Conservation (phyloP, 2,797 vertebrate genomes). For the Sebastes steindachneri region DNA sequence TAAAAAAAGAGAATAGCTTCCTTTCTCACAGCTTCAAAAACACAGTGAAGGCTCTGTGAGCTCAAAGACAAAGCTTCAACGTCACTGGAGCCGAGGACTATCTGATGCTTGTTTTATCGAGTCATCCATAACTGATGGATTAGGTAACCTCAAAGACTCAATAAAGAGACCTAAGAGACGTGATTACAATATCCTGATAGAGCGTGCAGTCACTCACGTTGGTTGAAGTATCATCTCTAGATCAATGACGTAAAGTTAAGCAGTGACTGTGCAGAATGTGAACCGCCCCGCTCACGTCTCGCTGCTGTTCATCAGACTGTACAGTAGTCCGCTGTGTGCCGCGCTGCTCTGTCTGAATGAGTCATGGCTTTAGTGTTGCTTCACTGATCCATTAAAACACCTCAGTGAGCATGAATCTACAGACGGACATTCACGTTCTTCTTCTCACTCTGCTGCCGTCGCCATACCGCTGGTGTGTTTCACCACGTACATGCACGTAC, state of each 20-base stretch:
- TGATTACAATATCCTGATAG: conserved; percentile 21
- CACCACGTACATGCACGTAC: neutral
- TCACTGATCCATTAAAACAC: conserved; percentile 58
- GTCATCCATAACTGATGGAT: conserved; percentile 53
- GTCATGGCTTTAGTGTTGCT: conserved; percentile 38
- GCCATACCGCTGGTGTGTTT: neutral
- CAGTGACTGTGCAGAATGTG: conserved; percentile 17
- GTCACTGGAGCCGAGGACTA: conserved; percentile 3
- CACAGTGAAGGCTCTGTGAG: conserved; percentile 40
- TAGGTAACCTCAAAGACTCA: conserved; percentile 19
- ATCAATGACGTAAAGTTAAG: conserved; percentile 12
- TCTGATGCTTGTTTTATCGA: conserved; percentile 21
- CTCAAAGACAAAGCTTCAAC: conserved; percentile 26
- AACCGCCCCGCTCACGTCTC: neutral
- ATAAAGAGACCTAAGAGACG: conserved; percentile 5
- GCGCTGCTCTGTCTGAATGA: conserved; percentile 33
- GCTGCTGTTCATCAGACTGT: conserved; percentile 15
- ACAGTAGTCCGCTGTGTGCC: conserved; percentile 21
- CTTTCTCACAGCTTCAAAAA: conserved; percentile 29
- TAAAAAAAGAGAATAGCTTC: conserved; percentile 24
- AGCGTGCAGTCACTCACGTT: conserved; percentile 1
- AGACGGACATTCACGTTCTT: conserved; percentile 44
- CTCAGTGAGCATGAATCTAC: conserved; percentile 47
- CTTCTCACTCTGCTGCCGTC: conserved; percentile 14
- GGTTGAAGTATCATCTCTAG: neutral